These are phyloP conservation scores for Polietes domitor DNA, from an alignment of 2,888 invertebrate genomes.

Conservation along the genomic window DNA sequence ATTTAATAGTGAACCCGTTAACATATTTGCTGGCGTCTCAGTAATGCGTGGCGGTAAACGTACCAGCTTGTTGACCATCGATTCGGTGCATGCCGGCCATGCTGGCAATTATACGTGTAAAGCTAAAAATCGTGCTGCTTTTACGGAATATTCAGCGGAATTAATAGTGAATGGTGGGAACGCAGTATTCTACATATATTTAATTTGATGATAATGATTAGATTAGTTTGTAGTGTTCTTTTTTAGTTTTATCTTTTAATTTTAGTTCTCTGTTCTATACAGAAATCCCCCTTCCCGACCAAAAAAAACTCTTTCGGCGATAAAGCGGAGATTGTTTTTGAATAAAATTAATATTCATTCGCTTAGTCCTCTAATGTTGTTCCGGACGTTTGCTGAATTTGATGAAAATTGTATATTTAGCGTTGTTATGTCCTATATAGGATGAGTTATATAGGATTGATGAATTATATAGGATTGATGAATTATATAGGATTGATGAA, in stretches of 20 bases:
- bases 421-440: too few relatives aligned
- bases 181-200: too few relatives aligned
- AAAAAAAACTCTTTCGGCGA: conserved; percentile 87
- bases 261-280: conserved; percentile 25
- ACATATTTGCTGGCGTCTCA: conserved; percentile 78
- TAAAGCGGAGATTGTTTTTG: conserved; percentile 84
- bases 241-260: conserved; percentile 43
- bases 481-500: too few relatives aligned
- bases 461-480: too few relatives aligned
- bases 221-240: background rate
- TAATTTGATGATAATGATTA: conserved; percentile 69
- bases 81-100: conserved; percentile 86
- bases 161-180: conserved; percentile 89
- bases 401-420: too few relatives aligned
- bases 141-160: conserved; percentile 85
- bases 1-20: conserved; percentile 82
- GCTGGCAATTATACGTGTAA: conserved; percentile 89
- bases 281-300: conserved; percentile 86
- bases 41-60: conserved; percentile 81
- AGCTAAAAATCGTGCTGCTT: conserved; percentile 88
- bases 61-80: conserved; percentile 84
- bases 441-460: too few relatives aligned
- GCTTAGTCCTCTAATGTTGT: too few relatives aligned
- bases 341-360: too few relatives aligned
- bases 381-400: too few relatives aligned